A percentile compares a stretch with the other conserved stretches of the same genome.
Conservation (phyloP, 2,113 vertebrate genomes). For the Pimephales promelas region DNA sequence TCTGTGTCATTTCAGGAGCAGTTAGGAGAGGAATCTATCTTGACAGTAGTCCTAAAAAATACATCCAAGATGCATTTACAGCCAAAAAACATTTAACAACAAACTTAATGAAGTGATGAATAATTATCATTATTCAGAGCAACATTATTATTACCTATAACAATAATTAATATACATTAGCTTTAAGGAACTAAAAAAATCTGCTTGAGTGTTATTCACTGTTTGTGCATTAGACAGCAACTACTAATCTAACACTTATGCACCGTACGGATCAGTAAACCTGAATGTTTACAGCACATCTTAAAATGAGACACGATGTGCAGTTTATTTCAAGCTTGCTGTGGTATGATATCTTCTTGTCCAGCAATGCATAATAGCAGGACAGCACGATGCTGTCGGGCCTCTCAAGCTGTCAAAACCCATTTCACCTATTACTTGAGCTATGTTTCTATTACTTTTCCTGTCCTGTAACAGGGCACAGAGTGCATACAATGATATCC, state of each 20-base stretch:
- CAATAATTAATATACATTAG: slow-evolving; percentile 43
- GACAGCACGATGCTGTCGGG: not conserved
- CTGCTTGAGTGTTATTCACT: slow-evolving; percentile 54
- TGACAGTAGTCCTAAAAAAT: not conserved
- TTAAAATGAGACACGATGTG: not conserved
- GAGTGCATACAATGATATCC: not conserved
- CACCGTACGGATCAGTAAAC: slow-evolving; percentile 32
- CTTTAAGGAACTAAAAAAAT: slow-evolving; percentile 41
- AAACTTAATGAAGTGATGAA: slow-evolving; percentile 23
- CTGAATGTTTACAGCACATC: not conserved
- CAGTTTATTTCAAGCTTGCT: slow-evolving; percentile 20
- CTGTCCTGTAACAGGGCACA: slow-evolving; percentile 13
- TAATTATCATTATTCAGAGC: slow-evolving; percentile 21
- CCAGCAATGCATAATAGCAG: not conserved
- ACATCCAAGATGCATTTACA: not conserved
- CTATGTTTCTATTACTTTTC: slow-evolving; percentile 11
- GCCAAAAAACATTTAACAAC: slow-evolving; percentile 9
- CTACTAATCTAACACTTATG: slow-evolving; percentile 61
- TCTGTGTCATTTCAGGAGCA: not conserved
- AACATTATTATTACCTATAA: slow-evolving; percentile 12
- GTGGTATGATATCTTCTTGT: not conserved
- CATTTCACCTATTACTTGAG: slow-evolving; percentile 38
- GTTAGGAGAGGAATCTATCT: not conserved
- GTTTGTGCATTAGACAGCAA: slow-evolving; percentile 25
- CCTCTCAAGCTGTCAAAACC: slow-evolving; percentile 21